Percentiles rank a stretch among this genome's conserved stretches.
Conservation (phyloP, 2,888 invertebrate species). For the Trachelus tabidus region DNA sequence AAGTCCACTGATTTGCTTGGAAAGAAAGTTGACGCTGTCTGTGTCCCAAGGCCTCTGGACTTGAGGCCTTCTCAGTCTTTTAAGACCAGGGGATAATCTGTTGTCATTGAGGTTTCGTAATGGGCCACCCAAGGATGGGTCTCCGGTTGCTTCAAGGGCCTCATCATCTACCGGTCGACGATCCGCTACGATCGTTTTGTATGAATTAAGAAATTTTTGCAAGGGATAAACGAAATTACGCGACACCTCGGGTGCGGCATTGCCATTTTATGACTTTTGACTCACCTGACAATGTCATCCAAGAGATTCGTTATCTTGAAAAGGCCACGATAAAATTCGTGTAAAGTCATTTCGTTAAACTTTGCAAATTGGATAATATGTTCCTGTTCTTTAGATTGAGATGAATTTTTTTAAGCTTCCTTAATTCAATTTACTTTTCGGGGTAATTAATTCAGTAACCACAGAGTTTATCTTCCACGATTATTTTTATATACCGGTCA, state of each 20-base stretch:
- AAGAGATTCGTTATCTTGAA: background rate
- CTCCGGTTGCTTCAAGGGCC: conserved; percentile 6
- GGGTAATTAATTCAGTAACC: background rate
- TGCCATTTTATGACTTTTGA: background rate
- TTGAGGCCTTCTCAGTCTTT: conserved; percentile 13
- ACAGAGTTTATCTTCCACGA: background rate
- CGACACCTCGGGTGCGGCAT: conserved; percentile 31
- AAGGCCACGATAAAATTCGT: background rate
- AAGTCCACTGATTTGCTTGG: background rate
- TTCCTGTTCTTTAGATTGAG: background rate
- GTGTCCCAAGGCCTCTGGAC: background rate
- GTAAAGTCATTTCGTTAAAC: background rate
- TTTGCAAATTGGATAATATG: background rate
- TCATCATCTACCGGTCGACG: conserved; percentile 17
- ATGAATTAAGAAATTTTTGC: conserved; percentile 51
- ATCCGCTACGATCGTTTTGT: conserved; percentile 25
- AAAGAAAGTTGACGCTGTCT: background rate
- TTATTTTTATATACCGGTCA: background rate
- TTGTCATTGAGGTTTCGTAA: conserved; percentile 44
- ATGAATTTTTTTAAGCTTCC: background rate
- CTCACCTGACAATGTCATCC: background rate
- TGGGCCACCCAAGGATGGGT: conserved; percentile 46
- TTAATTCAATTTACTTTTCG: background rate
- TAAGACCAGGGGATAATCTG: conserved; percentile 42
- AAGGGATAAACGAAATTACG: conserved; percentile 5